phyloP scores from a whole-genome alignment of 2,113 vertebrate genomes.

The Siphamia tubifer region DNA sequence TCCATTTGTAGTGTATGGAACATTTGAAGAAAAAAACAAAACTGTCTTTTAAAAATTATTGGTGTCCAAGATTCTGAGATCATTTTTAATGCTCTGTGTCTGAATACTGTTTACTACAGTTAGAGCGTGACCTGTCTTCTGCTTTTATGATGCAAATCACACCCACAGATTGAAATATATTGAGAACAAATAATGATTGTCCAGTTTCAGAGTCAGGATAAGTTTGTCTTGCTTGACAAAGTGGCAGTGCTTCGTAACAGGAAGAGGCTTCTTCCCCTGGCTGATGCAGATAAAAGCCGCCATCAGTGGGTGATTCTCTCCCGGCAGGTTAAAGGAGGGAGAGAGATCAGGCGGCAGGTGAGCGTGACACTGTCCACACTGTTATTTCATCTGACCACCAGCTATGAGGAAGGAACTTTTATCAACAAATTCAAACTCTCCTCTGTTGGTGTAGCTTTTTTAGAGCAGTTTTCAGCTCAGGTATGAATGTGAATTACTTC shows the following conservation, averaged over 20 bases:
- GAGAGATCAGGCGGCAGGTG: conserved; percentile 23
- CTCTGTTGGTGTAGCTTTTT: not conserved
- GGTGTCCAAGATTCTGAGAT: not conserved
- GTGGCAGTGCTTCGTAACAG: conserved; percentile 63
- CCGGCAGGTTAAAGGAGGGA: conserved; percentile 39
- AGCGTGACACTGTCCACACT: conserved; percentile 27
- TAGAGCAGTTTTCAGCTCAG: not conserved
- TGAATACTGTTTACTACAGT: not conserved
- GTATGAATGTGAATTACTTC: not conserved
- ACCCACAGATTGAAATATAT: not conserved
- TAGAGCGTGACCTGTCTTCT: not conserved
- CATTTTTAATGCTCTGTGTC: not conserved
- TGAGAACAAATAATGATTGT: not conserved
- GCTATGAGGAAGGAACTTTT: conserved; percentile 42
- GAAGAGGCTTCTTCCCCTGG: conserved; percentile 59
- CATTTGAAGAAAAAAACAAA: not conserved
- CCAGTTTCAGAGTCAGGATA: conserved; percentile 10
- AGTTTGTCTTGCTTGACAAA: conserved; percentile 67
- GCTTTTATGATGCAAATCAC: conserved; percentile 43
- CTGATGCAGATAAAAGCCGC: conserved; percentile 63
- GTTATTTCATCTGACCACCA: conserved; percentile 31
- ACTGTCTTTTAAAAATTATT: conserved; percentile 1
- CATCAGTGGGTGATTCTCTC: conserved; percentile 40
- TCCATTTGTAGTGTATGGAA: conserved; percentile 7
- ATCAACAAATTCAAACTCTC: conserved; percentile 8